Evolutionary conservation across 2,797 vertebrate genomes (phyloP).

Genomic region (Discoglossus pictus): DNA sequence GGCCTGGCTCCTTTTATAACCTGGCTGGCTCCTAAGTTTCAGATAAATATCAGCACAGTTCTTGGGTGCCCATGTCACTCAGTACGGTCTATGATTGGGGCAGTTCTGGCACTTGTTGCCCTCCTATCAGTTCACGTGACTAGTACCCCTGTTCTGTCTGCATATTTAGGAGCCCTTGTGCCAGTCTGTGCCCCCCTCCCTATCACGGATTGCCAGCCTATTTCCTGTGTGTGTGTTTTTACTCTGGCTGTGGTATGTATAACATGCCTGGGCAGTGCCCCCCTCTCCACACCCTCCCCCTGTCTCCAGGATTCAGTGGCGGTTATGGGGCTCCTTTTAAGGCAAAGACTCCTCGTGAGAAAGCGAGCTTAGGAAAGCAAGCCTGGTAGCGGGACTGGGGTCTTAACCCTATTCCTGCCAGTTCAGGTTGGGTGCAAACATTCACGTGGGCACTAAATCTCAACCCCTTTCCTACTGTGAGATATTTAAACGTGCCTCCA

Average conservation of each 20-base stretch:
- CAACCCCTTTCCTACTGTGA: no score
- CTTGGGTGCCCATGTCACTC: no score
- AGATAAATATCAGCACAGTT: no score
- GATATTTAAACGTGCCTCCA: no score
- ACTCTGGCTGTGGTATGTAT: conserved; percentile 24
- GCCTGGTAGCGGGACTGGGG: conserved; percentile 1
- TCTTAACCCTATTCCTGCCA: conserved; percentile 22
- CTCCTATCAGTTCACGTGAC: neutral
- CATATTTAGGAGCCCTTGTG: neutral
- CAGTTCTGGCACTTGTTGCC: neutral
- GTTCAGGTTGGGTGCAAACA: no score
- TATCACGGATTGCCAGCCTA: neutral
- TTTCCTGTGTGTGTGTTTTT: conserved; percentile 29
- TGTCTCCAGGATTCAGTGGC: conserved; percentile 7
- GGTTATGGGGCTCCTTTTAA: conserved; percentile 18
- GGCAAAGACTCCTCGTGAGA: conserved; percentile 10
- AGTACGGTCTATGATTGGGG: neutral
- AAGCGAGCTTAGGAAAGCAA: conserved; percentile 1
- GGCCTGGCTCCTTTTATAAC: no score
- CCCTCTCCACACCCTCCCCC: neutral
- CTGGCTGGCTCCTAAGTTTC: no score
- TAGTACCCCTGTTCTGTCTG: neutral
- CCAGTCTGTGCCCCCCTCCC: conserved; percentile 11
- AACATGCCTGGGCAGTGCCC: conserved; percentile 40
- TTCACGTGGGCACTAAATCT: no score